phyloP scores from a whole-genome alignment of 2,797 vertebrate genomes.

The Lerista edwardsae region DNA sequence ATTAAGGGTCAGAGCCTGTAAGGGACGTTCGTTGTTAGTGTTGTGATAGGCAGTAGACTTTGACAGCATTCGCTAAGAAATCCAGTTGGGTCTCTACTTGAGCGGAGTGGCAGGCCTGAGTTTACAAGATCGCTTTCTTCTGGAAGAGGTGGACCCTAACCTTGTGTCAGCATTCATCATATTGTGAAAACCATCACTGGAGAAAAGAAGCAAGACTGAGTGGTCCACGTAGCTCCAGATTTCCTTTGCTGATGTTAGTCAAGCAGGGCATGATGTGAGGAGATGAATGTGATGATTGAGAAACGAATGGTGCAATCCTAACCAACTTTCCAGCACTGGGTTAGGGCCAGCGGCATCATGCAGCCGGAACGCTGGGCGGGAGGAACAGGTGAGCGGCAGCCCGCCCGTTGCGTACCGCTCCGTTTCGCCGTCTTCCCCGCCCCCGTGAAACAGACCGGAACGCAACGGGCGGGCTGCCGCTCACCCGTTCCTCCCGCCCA shows the following conservation, averaged over 20 bases:
- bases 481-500: no score
- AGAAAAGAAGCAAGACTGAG: neutral
- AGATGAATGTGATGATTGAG: no score
- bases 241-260: neutral
- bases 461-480: no score
- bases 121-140: constrained; percentile 66
- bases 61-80: constrained; percentile 73
- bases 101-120: constrained; percentile 21
- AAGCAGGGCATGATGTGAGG: neutral
- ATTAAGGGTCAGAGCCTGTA: constrained; percentile 66
- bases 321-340: no score
- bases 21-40: constrained; percentile 63
- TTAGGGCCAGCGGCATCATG: no score
- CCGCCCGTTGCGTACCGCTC: no score
- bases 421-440: no score
- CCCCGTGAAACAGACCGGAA: no score
- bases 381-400: no score
- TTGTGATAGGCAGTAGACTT: constrained; percentile 68
- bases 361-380: no score
- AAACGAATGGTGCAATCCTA: no score
- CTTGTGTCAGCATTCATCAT: constrained; percentile 44
- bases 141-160: constrained; percentile 62
- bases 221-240: neutral
- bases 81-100: constrained; percentile 69
- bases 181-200: neutral